Evolutionary conservation across 2,888 invertebrate species (phyloP), one percentile per base, ranked within the genome.

Genomic region (Calliphora vomitoria): DNA sequence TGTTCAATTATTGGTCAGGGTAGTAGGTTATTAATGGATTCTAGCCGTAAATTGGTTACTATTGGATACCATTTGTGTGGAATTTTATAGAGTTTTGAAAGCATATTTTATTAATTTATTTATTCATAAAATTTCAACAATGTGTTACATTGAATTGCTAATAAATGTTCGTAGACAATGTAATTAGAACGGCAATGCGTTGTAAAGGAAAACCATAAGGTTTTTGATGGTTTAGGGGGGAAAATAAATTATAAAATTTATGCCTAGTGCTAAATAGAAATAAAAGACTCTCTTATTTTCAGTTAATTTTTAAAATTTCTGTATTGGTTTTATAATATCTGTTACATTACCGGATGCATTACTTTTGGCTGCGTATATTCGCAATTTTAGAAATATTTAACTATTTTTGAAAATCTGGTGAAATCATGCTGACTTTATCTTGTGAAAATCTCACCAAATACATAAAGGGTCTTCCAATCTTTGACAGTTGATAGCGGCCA

Each of bases 1-100:
- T 18, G 8, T 81, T 80, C 47, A 38, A 50, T 80, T 68, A 50
- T 38, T 69, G 80, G 20, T 35, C 69, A 58, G 35, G 47, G 71
- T 50, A 50, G 31, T 13, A 62, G 25, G 38, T 64, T 62, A 71
- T 62, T 76, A 55, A 71, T 71, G 8, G 58, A 82, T 75, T 75
- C 50, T 55, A 41, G 4, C n/a, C 10, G 15, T 47, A 47, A 68
- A 38, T 60, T 75, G 47, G 44, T 38, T 47, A 75, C 44, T 41
- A 64, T n/a, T 53, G 44, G 35, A 20, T 68, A 35, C 5, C 35
- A 68, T 60, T 68, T 13, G 20, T 50, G n/a, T 15, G 25, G 13
- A 44, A 20, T 20, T 47, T 58, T n/a, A 4, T 64, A 20, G 18
- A 31, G n/a, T 53, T 50, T 71, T 20, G 3, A 74, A 74, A 41